Evolutionary conservation across 2,797 vertebrate genomes (phyloP), one percentile per base, ranked within the genome.

Genomic region (Girardinus metallicus): DNA sequence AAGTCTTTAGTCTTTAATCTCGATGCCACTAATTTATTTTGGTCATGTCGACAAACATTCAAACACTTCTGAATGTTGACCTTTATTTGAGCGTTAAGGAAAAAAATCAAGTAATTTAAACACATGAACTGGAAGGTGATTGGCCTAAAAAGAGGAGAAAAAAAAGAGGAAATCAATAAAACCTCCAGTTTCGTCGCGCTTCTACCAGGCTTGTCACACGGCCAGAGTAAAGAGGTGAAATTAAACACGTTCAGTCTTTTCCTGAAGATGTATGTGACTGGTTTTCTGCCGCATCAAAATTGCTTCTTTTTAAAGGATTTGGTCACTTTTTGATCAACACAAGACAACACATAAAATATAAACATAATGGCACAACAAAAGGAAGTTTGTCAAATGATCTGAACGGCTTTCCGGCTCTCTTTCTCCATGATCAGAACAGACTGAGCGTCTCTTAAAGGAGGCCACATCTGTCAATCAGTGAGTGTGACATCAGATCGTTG

Each of bases 131-230:
- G 78, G 26, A 36, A 74, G 26, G 36, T 74, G 47, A 75, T 55
- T 46, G 8, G 60, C 44, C 57, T 57, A 43, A 31, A n/a, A 10
- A 23, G 15, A 23, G 18, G 62, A 66, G n/a, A 62, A 70, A 21
- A 51, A 39, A 39, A 60, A 62, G 49, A 78, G 62, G 57, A 55
- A 29, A 72, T 73, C 43, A 18, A 55, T 75, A 70, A 75, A 80
- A 10, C 55, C 13, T 75, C 46, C 47, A 53, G 23, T 49, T 80
- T 49, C 51, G n/a, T 39, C 13, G 16, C 29, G 70, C 43, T 79
- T 18, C 44, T 34, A 47, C 2, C 36, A 31, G 43, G 43, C 68
- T 68, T 29, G 43, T 29, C 13, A 68, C 36, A 43, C 3, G 8
- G 7, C 7, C n/a, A 23, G 47, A 77, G 41, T 39, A 49, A 77